Evolutionary conservation across 1,140 invertebrate genomes (phyloP).

Genomic region (Odontomachus brunneus): DNA sequence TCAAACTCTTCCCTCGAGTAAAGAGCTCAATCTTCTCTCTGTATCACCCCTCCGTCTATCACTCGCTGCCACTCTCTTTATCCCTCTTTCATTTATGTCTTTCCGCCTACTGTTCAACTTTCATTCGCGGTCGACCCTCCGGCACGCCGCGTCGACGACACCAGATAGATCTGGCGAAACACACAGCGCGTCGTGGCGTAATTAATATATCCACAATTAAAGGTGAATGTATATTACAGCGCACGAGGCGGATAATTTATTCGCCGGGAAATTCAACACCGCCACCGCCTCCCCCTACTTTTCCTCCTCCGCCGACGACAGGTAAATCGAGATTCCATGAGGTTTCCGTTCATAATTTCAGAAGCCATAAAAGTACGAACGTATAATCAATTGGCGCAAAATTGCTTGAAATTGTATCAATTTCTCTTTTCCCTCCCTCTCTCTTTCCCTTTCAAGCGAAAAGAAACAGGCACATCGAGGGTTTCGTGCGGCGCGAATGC

Average conservation of each 20-base stretch:
- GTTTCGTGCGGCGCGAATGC: background rate
- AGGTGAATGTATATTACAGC: slow-evolving; percentile 1
- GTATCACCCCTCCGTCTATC: background rate
- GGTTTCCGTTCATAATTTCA: slow-evolving; percentile 25
- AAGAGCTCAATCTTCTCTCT: slow-evolving; percentile 62
- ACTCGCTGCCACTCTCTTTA: background rate
- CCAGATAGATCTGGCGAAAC: background rate
- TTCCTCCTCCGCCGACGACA: too few species aligned
- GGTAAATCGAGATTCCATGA: slow-evolving; percentile 1
- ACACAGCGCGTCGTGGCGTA: background rate
- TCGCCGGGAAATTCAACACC: slow-evolving; percentile 5
- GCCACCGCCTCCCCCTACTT: background rate
- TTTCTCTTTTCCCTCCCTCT: background rate
- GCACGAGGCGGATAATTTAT: slow-evolving; percentile 41
- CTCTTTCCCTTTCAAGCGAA: background rate
- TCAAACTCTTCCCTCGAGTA: slow-evolving; percentile 62
- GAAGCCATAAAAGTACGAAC: slow-evolving; percentile 38
- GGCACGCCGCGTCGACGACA: too few species aligned
- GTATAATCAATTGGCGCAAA: slow-evolving; percentile 43
- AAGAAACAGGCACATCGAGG: too few species aligned
- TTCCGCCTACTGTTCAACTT: background rate
- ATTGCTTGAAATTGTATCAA: slow-evolving; percentile 28
- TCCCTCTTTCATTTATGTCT: too few species aligned
- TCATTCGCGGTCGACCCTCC: background rate
- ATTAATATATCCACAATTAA: slow-evolving; percentile 48